A percentile compares a stretch with the other conserved stretches of the same genome.
phyloP scores from a whole-genome alignment of 1,140 invertebrate species.

The Eubasilissa regina region DNA sequence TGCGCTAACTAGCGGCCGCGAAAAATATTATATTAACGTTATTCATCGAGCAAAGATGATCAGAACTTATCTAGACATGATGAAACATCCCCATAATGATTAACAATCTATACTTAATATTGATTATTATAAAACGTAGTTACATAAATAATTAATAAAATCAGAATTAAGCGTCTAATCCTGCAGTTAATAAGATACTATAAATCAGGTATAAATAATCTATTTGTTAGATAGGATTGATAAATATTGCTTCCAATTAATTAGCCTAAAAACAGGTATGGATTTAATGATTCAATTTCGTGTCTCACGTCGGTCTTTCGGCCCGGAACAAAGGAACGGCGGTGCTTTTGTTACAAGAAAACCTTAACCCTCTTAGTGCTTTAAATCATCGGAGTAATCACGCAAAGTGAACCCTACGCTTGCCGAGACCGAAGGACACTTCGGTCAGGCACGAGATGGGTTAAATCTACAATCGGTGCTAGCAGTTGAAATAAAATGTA shows the following conservation, averaged over 20 bases:
- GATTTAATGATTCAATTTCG: slow-evolving; percentile 58
- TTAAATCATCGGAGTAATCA: slow-evolving; percentile 5
- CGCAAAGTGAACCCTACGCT: neutral
- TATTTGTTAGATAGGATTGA: slow-evolving; percentile 41
- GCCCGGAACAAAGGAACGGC: slow-evolving; percentile 28
- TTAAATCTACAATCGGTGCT: neutral
- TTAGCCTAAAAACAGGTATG: slow-evolving; percentile 46
- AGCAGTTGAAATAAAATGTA: too few relatives aligned
- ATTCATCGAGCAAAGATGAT: too few relatives aligned
- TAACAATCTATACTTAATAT: too few relatives aligned
- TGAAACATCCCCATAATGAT: too few relatives aligned
- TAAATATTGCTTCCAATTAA: slow-evolving; percentile 51
- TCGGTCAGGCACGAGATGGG: neutral
- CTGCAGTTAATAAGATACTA: slow-evolving; percentile 31
- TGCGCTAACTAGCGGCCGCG: too few relatives aligned
- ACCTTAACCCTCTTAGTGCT: slow-evolving; percentile 14
- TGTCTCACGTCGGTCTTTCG: neutral
- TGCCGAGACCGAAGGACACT: neutral
- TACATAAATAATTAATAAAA: too few relatives aligned
- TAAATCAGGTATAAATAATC: slow-evolving; percentile 34
- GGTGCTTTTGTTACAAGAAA: slow-evolving; percentile 36
- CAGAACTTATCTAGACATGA: too few relatives aligned
- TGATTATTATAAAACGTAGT: too few relatives aligned
- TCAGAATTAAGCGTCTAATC: neutral
- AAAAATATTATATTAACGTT: too few relatives aligned